Evolutionary conservation across 37 sponge, comb jelly and placozoan species (phyloP).

Genomic region (Cladorhizidae sp.): DNA sequence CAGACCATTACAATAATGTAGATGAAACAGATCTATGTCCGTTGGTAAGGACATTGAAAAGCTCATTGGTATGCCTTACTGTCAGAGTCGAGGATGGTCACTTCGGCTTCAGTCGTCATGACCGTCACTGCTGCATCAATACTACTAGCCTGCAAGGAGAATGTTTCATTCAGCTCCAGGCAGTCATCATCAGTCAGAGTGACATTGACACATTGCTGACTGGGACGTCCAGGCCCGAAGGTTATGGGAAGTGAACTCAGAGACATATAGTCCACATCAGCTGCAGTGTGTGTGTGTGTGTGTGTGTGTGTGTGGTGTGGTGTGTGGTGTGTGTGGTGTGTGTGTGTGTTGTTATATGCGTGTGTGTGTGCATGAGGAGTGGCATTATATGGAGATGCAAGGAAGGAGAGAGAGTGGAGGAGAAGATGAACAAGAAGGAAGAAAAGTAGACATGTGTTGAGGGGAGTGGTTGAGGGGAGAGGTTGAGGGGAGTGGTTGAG

Average conservation of each 20-base stretch:
- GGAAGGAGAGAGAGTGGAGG: no score
- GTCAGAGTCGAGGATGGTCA: neutral
- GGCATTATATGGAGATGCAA: no score
- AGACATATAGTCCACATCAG: neutral
- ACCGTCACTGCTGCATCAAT: neutral
- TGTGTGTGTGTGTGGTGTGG: no score
- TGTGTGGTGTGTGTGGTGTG: no score
- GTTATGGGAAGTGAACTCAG: neutral
- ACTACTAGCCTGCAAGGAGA: neutral
- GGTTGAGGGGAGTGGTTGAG: no score
- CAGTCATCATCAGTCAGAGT: neutral
- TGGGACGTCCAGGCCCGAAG: neutral
- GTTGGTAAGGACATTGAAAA: neutral
- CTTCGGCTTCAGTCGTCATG: neutral
- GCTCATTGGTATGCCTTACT: neutral
- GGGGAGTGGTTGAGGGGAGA: no score
- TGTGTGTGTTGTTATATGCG: no score
- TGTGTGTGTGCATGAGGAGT: no score
- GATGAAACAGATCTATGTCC: neutral
- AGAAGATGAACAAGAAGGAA: no score
- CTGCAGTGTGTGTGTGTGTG: neutral
- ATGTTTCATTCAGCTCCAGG: neutral
- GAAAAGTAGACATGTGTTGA: no score
- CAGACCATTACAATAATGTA: no score
- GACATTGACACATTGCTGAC: neutral